Evolutionary conservation across 2,113 vertebrate genomes (phyloP).

Genomic region (Lepisosteus osseus): DNA sequence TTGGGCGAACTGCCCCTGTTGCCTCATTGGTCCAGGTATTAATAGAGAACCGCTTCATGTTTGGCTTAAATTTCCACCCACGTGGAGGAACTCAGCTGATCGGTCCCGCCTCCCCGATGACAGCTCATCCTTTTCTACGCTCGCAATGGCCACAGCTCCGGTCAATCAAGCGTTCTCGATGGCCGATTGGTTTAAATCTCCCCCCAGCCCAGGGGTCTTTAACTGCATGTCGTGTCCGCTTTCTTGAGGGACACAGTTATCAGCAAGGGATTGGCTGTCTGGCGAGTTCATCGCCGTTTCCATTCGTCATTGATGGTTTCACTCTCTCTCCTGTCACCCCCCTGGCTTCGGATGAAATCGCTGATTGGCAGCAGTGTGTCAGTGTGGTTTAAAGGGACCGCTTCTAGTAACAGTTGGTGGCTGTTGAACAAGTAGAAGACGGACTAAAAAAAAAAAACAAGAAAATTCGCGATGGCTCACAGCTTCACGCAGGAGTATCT

Average conservation of each 20-base stretch:
- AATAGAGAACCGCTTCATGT: background rate
- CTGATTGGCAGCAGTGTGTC: background rate
- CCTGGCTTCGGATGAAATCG: slow-evolving; percentile 2
- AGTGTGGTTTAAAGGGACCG: slow-evolving; percentile 9
- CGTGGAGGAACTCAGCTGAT: slow-evolving; percentile 25
- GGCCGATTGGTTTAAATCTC: slow-evolving; percentile 11
- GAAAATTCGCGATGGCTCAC: slow-evolving; percentile 57
- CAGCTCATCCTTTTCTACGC: background rate
- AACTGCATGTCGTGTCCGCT: too few relatives aligned
- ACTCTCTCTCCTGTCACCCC: background rate
- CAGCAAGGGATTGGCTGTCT: background rate
- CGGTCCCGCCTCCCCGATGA: background rate
- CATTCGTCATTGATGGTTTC: slow-evolving; percentile 5
- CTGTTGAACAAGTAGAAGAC: background rate
- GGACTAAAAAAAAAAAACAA: background rate
- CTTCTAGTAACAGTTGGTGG: background rate
- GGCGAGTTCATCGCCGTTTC: background rate
- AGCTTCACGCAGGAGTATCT: slow-evolving; percentile 60
- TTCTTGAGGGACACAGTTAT: background rate
- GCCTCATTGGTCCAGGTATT: slow-evolving; percentile 18
- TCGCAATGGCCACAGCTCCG: background rate
- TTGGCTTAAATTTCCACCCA: slow-evolving; percentile 17
- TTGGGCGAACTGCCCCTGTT: background rate
- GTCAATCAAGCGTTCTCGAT: slow-evolving; percentile 7
- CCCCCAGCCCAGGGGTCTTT: background rate